phyloP scores from a whole-genome alignment of 2,797 vertebrate species.

The Enteromius paludinosus region DNA sequence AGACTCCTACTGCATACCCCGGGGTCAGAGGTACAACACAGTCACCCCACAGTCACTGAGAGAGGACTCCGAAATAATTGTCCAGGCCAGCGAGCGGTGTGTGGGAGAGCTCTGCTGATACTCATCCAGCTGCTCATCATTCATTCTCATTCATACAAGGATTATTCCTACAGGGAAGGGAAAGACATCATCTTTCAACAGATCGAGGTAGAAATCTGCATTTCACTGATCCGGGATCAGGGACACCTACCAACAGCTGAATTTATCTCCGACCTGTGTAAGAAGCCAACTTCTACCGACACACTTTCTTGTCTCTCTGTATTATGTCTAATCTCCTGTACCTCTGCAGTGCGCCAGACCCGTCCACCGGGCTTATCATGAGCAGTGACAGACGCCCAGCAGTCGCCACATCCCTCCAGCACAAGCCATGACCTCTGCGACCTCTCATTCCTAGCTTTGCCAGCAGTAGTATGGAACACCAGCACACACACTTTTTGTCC shows the following conservation, averaged over 20 bases:
- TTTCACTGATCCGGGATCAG: slow-evolving; percentile 21
- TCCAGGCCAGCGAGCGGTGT: slow-evolving; percentile 9
- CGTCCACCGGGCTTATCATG: slow-evolving; percentile 52
- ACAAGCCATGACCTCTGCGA: background rate
- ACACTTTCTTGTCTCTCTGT: slow-evolving; percentile 28
- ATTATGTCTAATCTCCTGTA: slow-evolving; percentile 44
- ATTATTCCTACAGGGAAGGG: slow-evolving; percentile 15
- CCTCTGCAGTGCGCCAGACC: slow-evolving; percentile 31
- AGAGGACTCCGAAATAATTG: slow-evolving; percentile 39
- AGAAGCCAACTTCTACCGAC: slow-evolving; percentile 17
- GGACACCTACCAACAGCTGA: slow-evolving; percentile 30
- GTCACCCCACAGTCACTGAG: slow-evolving; percentile 26
- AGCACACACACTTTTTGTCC: background rate
- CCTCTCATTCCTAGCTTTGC: slow-evolving; percentile 21
- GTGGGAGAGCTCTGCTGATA: slow-evolving; percentile 25
- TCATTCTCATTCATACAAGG: slow-evolving; percentile 20
- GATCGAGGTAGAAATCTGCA: slow-evolving; percentile 4
- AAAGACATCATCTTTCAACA: slow-evolving; percentile 28
- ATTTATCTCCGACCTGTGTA: slow-evolving; percentile 25
- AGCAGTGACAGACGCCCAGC: slow-evolving; percentile 51
- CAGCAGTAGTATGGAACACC: background rate
- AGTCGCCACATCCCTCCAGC: slow-evolving; percentile 43
- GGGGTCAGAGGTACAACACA: slow-evolving; percentile 28
- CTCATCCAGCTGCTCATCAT: slow-evolving; percentile 32
- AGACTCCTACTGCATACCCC: slow-evolving; percentile 29